Conservation (phyloP, 2,888 invertebrate species). For the Scaptomyza cyrtandrae region DNA sequence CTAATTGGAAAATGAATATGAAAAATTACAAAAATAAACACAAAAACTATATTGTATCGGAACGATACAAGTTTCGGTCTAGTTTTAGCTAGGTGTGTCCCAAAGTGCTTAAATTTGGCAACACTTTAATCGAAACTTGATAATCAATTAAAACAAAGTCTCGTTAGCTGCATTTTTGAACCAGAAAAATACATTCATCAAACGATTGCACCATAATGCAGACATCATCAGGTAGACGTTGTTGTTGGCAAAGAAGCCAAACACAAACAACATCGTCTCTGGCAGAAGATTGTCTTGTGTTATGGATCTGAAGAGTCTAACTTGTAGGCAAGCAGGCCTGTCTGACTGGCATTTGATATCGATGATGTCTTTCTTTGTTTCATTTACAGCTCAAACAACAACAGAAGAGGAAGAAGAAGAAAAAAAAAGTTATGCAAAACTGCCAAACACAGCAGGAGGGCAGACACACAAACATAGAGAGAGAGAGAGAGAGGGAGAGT, state of each 20-base stretch:
- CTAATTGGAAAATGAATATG: slow-evolving; percentile 50
- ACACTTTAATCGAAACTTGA: slow-evolving; percentile 32
- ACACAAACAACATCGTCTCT: slow-evolving; percentile 49
- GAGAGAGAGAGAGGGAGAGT: slow-evolving; percentile 4
- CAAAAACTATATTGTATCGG: neutral
- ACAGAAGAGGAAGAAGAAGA: neutral
- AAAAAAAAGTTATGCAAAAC: slow-evolving; percentile 62
- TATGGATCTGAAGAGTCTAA: neutral
- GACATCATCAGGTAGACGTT: slow-evolving; percentile 13
- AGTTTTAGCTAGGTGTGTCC: slow-evolving; percentile 1
- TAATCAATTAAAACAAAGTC: slow-evolving; percentile 53
- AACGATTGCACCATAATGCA: slow-evolving; percentile 29
- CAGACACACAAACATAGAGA: neutral
- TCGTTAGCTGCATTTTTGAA: slow-evolving; percentile 44
- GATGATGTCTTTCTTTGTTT: slow-evolving; percentile 80
- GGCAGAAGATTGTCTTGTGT: slow-evolving; percentile 9
- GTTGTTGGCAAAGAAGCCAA: slow-evolving; percentile 54
- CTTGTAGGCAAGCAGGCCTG: neutral
- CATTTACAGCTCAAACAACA: slow-evolving; percentile 57
- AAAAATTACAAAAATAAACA: slow-evolving; percentile 4
- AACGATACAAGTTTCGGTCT: neutral
- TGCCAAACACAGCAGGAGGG: slow-evolving; percentile 61
- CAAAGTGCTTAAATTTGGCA: slow-evolving; percentile 34
- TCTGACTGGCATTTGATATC: slow-evolving; percentile 73
- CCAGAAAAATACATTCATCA: slow-evolving; percentile 27